These are phyloP conservation scores for Chauna torquata DNA, from an alignment of 2,113 vertebrate genomes.

Conservation along the genomic window DNA sequence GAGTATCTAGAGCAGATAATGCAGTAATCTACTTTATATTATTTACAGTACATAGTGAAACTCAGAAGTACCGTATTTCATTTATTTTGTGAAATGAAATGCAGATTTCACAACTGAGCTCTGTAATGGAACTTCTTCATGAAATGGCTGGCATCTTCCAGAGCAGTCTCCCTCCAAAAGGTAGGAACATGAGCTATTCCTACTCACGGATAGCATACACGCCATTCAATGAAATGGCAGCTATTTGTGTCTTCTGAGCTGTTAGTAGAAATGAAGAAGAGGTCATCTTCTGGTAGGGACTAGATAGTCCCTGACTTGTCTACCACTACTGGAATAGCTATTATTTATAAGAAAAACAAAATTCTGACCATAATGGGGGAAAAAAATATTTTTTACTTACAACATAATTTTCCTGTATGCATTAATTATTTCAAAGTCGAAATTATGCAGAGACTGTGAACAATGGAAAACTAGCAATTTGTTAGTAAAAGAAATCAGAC, in stretches of 20 bases:
- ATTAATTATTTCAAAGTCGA: neutral
- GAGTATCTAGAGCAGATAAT: neutral
- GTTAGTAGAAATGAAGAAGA: neutral
- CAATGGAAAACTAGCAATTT: neutral
- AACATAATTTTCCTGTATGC: neutral
- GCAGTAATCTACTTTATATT: neutral
- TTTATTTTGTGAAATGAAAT: neutral
- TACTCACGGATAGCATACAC: neutral
- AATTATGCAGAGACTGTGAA: neutral
- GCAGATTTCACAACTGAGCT: neutral
- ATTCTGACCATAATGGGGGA: neutral
- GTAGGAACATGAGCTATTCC: neutral
- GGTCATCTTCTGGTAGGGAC: neutral
- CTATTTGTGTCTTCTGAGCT: neutral
- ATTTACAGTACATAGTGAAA: neutral
- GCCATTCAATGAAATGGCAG: neutral
- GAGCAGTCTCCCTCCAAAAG: neutral
- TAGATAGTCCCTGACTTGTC: neutral
- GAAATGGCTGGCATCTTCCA: neutral
- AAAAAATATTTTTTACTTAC: neutral
- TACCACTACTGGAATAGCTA: neutral
- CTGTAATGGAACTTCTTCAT: neutral
- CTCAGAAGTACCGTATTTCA: accelerated
- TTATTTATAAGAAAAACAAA: neutral
- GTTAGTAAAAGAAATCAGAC: neutral